Base-by-base conservation (phyloP, 2,797 vertebrate species). In the Arnoldichthys spilopterus region DNA sequence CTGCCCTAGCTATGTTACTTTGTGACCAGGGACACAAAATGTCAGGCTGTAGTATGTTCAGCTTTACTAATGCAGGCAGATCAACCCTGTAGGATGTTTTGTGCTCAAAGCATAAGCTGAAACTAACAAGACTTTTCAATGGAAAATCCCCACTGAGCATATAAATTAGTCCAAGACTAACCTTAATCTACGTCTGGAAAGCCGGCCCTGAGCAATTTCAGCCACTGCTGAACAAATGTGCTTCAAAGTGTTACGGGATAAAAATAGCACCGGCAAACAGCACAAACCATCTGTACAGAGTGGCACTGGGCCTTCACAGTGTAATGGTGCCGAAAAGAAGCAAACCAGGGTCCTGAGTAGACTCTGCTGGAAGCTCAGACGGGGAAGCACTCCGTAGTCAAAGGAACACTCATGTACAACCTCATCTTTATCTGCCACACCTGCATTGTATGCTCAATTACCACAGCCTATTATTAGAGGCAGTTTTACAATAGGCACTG, bases 151-250 rank as follows among this genome's bases (percentile, higher is more conserved):
- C 47, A n/a, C 18, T 53, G 62, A 40, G 20, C 8, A 6, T 20
- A 51, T 30, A 26, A 69, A 69, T 69, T 69, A 69, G 67, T 20
- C 28, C 62, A 61, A 47, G 62, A 26, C 40, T 28, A 67, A 32
- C 59, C 59, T 67, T 69, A 49, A 49, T 69, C 26, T 69, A 26
- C 47, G 40, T 47, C n/a, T 22, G 40, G 43, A 26, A 67, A 67
- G 32, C 62, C 18, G 13, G 43, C 22, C 43, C 62, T 11, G 30
- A 68, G 74, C 34, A 53, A 72, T 71, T 81, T 51, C 40, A 72
- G 76, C 45, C 70, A 68, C 79, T 73, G 79, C 72, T 77, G 73
- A 78, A 76, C 79, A 76, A 76, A 73, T 80, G 58, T 32, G 76
- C 63, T 83, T 26, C 66, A 61, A 73, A 77, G 75, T 78, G 76